phyloP scores from a whole-genome alignment of 2,888 invertebrate genomes.

The Papilio gigon region DNA sequence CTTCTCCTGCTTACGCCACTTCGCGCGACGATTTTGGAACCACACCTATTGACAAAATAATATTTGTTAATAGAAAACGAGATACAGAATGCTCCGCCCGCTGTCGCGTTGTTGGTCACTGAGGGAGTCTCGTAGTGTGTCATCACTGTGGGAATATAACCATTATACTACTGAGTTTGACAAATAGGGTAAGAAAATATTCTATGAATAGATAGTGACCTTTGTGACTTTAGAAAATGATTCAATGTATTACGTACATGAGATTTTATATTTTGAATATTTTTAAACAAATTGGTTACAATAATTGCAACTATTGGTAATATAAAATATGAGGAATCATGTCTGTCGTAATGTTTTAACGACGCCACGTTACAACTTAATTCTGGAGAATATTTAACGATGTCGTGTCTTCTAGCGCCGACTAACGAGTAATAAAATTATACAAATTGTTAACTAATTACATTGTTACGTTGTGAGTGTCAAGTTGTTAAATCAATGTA shows the following conservation, averaged over 20 bases:
- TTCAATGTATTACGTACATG: no score
- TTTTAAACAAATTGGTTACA: slow-evolving; percentile 17
- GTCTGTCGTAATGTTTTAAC: slow-evolving; percentile 28
- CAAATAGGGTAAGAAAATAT: no score
- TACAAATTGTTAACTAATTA: slow-evolving; percentile 40
- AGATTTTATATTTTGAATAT: not conserved
- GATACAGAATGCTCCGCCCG: no score
- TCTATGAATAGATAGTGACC: no score
- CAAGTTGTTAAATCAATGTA: slow-evolving; percentile 30
- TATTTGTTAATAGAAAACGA: no score
- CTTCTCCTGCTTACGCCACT: slow-evolving; percentile 97
- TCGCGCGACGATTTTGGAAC: slow-evolving; percentile 96
- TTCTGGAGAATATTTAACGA: slow-evolving; percentile 30
- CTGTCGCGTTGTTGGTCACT: no score
- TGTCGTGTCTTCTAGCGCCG: slow-evolving; percentile 34
- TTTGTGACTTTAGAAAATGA: no score
- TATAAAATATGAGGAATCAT: not conserved
- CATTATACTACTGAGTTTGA: no score
- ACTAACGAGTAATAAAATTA: slow-evolving; percentile 38
- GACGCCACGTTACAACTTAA: slow-evolving; percentile 32
- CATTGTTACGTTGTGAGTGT: slow-evolving; percentile 35
- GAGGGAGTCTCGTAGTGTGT: no score
- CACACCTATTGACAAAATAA: slow-evolving; percentile 87
- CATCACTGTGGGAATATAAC: no score
- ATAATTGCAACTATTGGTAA: not conserved